Evolutionary conservation across 2,113 vertebrate genomes (phyloP), one percentile per base, ranked within the genome.

Genomic region (Anas platyrhynchos): DNA sequence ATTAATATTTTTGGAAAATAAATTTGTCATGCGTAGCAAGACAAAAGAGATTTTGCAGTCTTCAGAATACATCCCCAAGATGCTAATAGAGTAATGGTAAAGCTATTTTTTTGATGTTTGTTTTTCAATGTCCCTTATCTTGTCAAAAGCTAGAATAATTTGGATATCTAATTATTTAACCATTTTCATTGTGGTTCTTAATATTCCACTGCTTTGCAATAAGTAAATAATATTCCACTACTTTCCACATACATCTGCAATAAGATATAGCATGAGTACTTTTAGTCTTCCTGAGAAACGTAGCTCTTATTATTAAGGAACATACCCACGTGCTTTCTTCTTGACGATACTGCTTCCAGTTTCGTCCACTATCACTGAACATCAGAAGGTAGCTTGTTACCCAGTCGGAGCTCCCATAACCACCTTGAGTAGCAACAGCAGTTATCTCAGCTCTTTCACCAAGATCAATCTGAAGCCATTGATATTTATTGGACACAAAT

Each of bases 341-440:
- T 91, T 99, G 99, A 13, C 98, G 97, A 91, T 99, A 98, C 14
- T 99, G 99, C 68, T 98, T 99, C 99, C 99, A 99, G 97, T 99
- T 99, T 94, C 97, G 98, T 63, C 99, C 99, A 2, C 98, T 98
- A 73, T 99, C 99, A 16, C 99, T 99, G 96, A 99, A 99, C 98
- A 99, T 98, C 92, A 99, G 94, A 91, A 98, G 96, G 91, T 99
- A 99, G 81, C 97, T 98, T 43, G 98, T 99, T 83, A 99, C 98
- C 99, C 99, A 99, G 23, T 99, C 98, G 5, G 99, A 99, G 92
- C 99, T 99, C 78, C 99, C 99, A 1, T 99, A 99, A 29, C 99
- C 98, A 34, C 99, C 99, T 96, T 99, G 99, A 16, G 99, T 99
- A 91, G 99, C 98, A 34, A 99, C 98, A 12, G 98, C 98, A 0